A percentile compares a stretch with the other conserved stretches of the same genome.
Conservation (phyloP, 2,888 invertebrate species). For the Eueremaeus valkanovi region DNA sequence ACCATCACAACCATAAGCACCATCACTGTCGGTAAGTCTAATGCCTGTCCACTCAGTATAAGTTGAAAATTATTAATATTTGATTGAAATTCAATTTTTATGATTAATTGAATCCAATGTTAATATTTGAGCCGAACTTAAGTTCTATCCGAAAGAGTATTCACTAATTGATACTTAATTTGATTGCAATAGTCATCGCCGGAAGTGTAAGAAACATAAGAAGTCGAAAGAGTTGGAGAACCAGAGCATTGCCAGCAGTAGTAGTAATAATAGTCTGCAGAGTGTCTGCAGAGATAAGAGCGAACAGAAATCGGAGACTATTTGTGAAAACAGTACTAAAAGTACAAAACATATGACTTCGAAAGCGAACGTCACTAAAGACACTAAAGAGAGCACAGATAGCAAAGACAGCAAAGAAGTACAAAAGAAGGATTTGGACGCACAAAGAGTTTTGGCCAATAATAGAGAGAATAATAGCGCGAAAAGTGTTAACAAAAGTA, state of each 20-base stretch:
- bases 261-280: not conserved
- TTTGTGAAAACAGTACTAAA: not conserved
- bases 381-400: constrained; percentile 46
- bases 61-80: not conserved
- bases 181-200: constrained; percentile 52
- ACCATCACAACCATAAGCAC: constrained; percentile 69
- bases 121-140: too few species aligned
- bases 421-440: constrained; percentile 27
- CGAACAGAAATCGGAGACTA: not conserved
- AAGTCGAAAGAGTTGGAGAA: constrained; percentile 30
- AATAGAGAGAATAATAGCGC: constrained; percentile 39
- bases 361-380: constrained; percentile 34
- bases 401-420: too few species aligned
- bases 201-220: constrained; percentile 51
- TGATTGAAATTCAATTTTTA: not conserved
- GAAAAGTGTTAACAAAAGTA: not conserved
- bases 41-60: not conserved
- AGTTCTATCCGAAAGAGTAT: too few species aligned
- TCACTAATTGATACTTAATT: too few species aligned
- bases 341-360: constrained; percentile 43
- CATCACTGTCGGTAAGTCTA: constrained; percentile 50
- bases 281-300: not conserved
- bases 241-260: constrained; percentile 23
- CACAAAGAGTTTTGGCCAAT: constrained; percentile 4
- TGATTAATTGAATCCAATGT: not conserved